Percentiles rank a stretch among this genome's conserved stretches.
Conservation (phyloP, 2,113 vertebrate genomes). For the Serilophus lunatus region DNA sequence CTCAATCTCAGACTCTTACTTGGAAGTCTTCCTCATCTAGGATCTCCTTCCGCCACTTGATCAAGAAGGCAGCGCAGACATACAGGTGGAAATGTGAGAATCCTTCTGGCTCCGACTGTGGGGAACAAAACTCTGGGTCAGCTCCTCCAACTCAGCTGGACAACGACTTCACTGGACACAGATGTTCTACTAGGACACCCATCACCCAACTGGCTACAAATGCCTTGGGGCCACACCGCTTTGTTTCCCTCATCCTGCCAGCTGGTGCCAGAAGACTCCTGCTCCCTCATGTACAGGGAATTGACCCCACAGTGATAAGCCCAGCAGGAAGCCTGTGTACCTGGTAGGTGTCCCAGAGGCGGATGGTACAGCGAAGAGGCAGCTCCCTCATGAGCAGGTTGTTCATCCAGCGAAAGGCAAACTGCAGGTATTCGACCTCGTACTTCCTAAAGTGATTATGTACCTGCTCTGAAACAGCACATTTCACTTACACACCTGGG, state of each 20-base stretch:
- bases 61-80: slow-evolving; percentile 91
- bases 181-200: neutral
- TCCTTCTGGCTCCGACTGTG: slow-evolving; percentile 90
- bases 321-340: slow-evolving; percentile 35
- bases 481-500: neutral
- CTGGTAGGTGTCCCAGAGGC: slow-evolving; percentile 94
- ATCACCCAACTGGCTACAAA: neutral
- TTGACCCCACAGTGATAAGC: accelerated
- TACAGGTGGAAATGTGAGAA: slow-evolving; percentile 96
- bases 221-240: neutral
- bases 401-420: slow-evolving; percentile 92
- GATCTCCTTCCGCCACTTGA: slow-evolving; percentile 95
- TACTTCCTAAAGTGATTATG: slow-evolving; percentile 89
- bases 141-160: neutral
- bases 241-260: neutral
- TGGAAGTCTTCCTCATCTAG: slow-evolving; percentile 93
- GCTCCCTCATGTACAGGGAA: neutral
- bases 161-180: accelerated
- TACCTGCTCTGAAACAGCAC: slow-evolving; percentile 84
- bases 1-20: slow-evolving; percentile 64
- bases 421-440: slow-evolving; percentile 92
- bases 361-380: slow-evolving; percentile 89
- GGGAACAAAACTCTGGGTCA: neutral
- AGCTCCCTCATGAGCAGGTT: slow-evolving; percentile 91
- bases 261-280: neutral